These are phyloP conservation scores for Platysteira castanea DNA, from an alignment of 2,113 vertebrate genomes.

Conservation along the genomic window DNA sequence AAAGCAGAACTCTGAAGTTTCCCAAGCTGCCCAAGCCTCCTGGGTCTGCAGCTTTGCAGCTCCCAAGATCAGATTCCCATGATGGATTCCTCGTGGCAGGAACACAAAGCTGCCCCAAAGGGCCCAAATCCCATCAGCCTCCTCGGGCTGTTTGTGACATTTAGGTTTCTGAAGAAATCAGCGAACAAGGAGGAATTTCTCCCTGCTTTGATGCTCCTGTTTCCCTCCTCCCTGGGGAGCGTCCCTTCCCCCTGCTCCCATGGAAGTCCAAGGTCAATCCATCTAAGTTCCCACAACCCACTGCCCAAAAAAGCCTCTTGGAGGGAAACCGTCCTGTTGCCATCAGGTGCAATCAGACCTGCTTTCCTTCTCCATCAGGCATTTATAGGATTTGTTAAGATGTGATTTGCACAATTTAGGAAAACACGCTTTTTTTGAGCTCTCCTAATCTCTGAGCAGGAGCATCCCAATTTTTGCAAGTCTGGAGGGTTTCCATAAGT, in stretches of 20 bases:
- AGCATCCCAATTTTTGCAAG: not conserved
- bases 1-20: not conserved
- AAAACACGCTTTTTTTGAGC: fast-evolving
- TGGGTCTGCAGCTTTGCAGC: not conserved
- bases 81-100: not conserved
- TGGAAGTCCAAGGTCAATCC: not conserved
- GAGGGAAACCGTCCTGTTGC: not conserved
- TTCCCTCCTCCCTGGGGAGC: not conserved
- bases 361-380: not conserved
- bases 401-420: not conserved
- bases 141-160: not conserved
- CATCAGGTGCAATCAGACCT: not conserved
- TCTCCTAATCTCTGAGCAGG: not conserved
- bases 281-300: not conserved
- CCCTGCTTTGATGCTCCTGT: not conserved
- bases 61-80: constrained; percentile 10
- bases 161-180: not conserved
- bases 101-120: not conserved
- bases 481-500: not conserved
- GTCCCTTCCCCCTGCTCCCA: not conserved
- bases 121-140: not conserved
- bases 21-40: constrained; percentile 18
- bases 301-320: not conserved
- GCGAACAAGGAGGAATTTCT: not conserved
- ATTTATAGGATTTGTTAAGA: fast-evolving